These are phyloP conservation scores for Argya squamiceps DNA, from an alignment of 2,797 vertebrate genomes.

Conservation along the genomic window DNA sequence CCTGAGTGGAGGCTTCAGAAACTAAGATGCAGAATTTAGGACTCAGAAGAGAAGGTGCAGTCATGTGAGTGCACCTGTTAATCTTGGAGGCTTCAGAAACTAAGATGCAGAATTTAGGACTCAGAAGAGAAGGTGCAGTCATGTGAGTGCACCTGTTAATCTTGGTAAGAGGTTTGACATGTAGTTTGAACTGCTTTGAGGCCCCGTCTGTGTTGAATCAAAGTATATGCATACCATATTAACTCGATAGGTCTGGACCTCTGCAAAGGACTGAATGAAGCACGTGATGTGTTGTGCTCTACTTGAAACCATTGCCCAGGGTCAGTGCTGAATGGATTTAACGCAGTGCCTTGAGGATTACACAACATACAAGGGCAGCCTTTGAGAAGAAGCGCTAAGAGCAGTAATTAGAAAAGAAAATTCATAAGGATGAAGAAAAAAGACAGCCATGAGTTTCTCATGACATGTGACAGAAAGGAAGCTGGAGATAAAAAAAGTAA, in stretches of 20 bases:
- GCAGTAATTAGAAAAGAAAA: background rate
- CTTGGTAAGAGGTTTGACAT: background rate
- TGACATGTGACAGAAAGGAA: background rate
- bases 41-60: background rate
- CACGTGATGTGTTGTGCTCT: fast-evolving
- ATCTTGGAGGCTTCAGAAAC: background rate
- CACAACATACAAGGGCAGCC: background rate
- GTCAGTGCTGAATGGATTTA: background rate
- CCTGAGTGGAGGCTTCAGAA: background rate
- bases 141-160: fast-evolving
- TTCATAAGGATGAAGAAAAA: background rate
- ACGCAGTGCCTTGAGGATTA: background rate
- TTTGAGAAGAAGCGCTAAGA: background rate
- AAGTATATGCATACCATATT: background rate
- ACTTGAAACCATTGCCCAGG: background rate
- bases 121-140: background rate
- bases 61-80: fast-evolving
- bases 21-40: background rate
- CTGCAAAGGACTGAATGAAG: background rate
- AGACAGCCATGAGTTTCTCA: background rate
- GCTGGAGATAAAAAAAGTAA: background rate
- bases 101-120: background rate
- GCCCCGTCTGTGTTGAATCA: background rate
- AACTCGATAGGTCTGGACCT: background rate
- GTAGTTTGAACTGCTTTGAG: background rate